A percentile compares a stretch with the other conserved stretches of the same genome.
phyloP scores from a whole-genome alignment of 2,113 vertebrate genomes.

The Anarhynchus alexandrinus region DNA sequence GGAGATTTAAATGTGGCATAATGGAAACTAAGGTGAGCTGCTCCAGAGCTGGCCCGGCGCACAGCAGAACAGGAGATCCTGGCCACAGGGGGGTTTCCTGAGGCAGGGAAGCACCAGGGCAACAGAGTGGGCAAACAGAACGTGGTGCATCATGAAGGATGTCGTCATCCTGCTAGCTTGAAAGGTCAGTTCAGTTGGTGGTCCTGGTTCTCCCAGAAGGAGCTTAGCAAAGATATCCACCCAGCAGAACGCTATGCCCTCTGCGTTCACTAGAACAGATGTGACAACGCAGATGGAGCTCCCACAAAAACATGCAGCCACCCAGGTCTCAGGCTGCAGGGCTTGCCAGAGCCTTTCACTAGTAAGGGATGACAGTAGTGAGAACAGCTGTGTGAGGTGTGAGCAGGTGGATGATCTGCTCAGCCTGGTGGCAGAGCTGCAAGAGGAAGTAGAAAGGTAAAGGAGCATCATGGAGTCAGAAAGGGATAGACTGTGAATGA shows the following conservation, averaged over 20 bases:
- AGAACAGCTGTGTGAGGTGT: background rate
- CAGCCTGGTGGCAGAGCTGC: background rate
- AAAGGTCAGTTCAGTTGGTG: background rate
- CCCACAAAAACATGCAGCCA: too few species aligned
- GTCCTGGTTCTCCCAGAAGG: too few species aligned
- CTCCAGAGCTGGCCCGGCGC: background rate
- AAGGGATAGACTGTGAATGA: background rate
- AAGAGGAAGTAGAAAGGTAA: background rate
- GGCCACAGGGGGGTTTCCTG: background rate
- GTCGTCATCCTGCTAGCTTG: background rate
- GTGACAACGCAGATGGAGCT: background rate
- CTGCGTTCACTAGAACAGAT: background rate
- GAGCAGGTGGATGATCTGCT: background rate
- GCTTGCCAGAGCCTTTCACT: too few species aligned
- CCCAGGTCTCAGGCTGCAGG: background rate
- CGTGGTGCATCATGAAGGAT: background rate
- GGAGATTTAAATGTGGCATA: background rate
- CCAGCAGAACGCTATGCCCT: background rate
- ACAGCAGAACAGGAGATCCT: background rate
- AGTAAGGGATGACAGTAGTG: rapidly evolving
- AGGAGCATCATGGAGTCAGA: background rate
- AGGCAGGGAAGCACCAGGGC: background rate
- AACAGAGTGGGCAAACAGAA: background rate
- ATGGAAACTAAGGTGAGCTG: background rate
- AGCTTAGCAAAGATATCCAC: too few species aligned